phyloP scores from a whole-genome alignment of 2,888 invertebrate species.

The Drosophila gaucha region DNA sequence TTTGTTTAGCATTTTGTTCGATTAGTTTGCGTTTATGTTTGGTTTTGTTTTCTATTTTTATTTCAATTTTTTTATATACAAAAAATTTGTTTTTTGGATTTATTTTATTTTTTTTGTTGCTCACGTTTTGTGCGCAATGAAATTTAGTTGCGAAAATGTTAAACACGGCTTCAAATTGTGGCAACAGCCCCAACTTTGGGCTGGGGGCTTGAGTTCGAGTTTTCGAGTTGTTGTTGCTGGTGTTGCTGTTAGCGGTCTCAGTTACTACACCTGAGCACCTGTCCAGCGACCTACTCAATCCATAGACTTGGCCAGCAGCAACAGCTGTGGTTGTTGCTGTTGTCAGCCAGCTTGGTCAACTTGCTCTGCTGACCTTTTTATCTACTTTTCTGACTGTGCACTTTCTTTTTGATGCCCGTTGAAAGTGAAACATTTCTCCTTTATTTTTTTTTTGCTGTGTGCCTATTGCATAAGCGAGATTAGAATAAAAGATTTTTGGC shows the following conservation, averaged over 20 bases:
- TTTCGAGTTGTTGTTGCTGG: conserved; percentile 5
- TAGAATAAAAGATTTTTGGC: conserved; percentile 25
- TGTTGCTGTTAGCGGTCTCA: conserved; percentile 19
- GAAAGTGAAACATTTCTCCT: conserved; percentile 56
- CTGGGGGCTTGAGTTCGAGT: conserved; percentile 22
- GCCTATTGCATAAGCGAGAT: conserved; percentile 34
- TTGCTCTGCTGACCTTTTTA: conserved; percentile 54
- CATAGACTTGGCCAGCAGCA: conserved; percentile 22
- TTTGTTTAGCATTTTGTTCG: conserved; percentile 44
- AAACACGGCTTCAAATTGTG: conserved; percentile 52
- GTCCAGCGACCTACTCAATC: conserved; percentile 46
- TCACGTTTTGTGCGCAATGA: conserved; percentile 63
- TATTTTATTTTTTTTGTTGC: conserved; percentile 2
- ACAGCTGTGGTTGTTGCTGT: conserved; percentile 11
- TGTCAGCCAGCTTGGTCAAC: conserved; percentile 43
- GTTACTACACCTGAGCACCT: conserved; percentile 44
- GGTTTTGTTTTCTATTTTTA: conserved; percentile 37
- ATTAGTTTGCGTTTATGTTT: conserved; percentile 59
- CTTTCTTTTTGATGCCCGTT: conserved; percentile 40
- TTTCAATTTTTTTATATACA: conserved; percentile 2
- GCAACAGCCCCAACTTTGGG: conserved; percentile 50
- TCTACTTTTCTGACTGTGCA: conserved; percentile 25
- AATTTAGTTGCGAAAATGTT: conserved; percentile 69
- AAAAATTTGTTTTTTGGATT: conserved; percentile 1
- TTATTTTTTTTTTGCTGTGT: neutral